Base-by-base conservation (phyloP, 37 sponge, comb jelly and placozoan species). In the Bolinopsis microptera region DNA sequence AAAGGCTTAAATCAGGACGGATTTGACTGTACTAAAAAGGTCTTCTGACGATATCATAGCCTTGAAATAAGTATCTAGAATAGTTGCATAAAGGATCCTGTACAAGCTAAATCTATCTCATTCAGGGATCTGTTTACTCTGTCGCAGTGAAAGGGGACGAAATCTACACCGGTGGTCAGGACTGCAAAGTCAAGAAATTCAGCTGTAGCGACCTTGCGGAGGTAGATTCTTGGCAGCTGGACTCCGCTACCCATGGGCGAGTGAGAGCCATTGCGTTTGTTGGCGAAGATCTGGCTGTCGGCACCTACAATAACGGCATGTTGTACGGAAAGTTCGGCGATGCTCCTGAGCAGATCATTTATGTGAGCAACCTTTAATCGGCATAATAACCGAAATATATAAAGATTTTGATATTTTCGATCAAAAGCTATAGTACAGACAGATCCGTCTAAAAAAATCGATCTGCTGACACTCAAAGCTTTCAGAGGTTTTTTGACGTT, bases 221-320 rank as follows among this genome's bases (percentile, higher is more conserved):
- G 38, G 23, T 2, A 34, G 82, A 80, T 33, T 34, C 38, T 28
- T 80, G 82, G 82, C 23, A 32, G 22, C 38, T 80, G 5, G 37
- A 80, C 38, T 22, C 25, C 28, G 82, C 24, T 36, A 33, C 35
- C 8, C 82, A 80, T 33, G 82, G 82, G 5, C 35, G 82, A 22
- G 82, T 80, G 22, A 80, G 23, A 30, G 82, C 82, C 2, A 34
- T 80, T 2, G 23, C 82, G 1, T 80, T 80, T 33, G 82, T 80
- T 16, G 82, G 82, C 3, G 82, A 80, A 36, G 30, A 80, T 21
- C 34, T 80, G 2, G 82, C 82, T 1, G 82, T 80, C 9, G 82
- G 82, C 18, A 80, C 82, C 36, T 80, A 80, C 82, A 80, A 80
- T 35, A 80, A 80, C 38, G 82, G 82, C 3, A 80, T 80, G 35